Percentiles rank a stretch among this genome's conserved stretches.
Evolutionary conservation across 2,888 invertebrate species (phyloP).

Genomic region (Drosophila affinis): DNA sequence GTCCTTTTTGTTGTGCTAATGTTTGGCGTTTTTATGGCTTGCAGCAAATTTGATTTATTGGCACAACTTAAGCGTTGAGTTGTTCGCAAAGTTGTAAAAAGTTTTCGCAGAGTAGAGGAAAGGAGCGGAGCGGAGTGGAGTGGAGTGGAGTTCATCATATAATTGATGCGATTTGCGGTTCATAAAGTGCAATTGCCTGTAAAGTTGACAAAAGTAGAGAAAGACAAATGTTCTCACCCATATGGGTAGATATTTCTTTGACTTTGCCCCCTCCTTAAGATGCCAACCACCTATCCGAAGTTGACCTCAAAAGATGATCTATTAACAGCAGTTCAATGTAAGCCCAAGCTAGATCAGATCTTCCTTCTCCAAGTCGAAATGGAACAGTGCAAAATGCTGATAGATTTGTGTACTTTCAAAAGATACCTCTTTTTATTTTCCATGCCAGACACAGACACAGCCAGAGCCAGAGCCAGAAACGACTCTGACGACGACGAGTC

Average conservation of each 20-base stretch:
- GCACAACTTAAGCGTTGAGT: constrained; percentile 64
- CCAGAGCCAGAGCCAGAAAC: constrained; percentile 11
- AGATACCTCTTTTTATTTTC: constrained; percentile 28
- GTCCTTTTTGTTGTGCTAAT: constrained; percentile 75
- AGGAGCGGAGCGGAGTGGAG: neutral
- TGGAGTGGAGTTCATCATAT: constrained; percentile 63
- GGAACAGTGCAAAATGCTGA: constrained; percentile 24
- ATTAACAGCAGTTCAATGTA: neutral
- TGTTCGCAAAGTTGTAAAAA: constrained; percentile 60
- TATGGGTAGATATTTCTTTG: constrained; percentile 59
- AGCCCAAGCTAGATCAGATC: constrained; percentile 24
- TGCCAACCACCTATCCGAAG: neutral
- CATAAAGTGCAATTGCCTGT: constrained; percentile 76
- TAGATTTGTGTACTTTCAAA: constrained; percentile 11
- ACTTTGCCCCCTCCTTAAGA: neutral
- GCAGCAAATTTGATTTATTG: constrained; percentile 77
- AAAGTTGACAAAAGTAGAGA: constrained; percentile 33
- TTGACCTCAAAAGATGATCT: neutral
- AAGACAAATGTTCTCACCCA: constrained; percentile 32
- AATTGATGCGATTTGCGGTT: constrained; percentile 76
- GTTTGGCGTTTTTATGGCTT: constrained; percentile 70
- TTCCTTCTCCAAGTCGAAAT: constrained; percentile 16
- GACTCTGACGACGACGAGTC: constrained; percentile 38
- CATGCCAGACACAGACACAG: constrained; percentile 30
- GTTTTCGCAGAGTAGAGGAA: constrained; percentile 36